Base-by-base conservation (phyloP, 2,113 vertebrate species). In the Clinocottus analis region DNA sequence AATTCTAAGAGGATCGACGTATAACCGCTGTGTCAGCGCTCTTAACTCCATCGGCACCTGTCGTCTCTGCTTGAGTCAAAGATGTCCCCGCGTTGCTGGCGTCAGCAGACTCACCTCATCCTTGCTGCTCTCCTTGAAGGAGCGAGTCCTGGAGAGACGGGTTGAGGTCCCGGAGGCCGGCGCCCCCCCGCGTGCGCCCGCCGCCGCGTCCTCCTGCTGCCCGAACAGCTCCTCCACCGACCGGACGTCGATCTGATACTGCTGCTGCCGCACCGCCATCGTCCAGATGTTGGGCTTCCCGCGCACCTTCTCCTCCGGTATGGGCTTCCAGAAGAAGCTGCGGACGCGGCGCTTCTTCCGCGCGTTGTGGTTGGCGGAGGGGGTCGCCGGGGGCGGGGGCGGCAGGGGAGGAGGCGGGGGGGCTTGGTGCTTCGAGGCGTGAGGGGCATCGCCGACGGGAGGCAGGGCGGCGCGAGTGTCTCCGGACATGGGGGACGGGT, bases 281-380 rank as follows among this genome's bases (percentile, higher is more conserved):
- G 98, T 99, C 98, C 98, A 99, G 89, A 99, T 99, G 85, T 99
- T 99, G 75, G 94, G 97, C 89, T 97, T 98, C 51, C 96, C 97
- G 0, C 96, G 95, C 8, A 99, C 98, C 85, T 99, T 98, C 85
- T 99, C 98, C 89, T 99, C 98, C 0, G 98, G 98, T 74, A 99
- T 99, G 9, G 97, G 96, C 91, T 98, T 99, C 98, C 98, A 99
- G 92, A 97, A 99, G 84, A 99, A 99, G 89, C 96, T 99, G 60
- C 97, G 95, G 78, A 99, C 96, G 0, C 96, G 92, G 13, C 96
- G 97, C 82, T 97, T 98, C 88, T 95, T 97, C 2, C 94, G 93
- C n/a, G 31, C 81, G 69, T 94, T 93, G 4, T 95, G 94, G 71
- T 86, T 94, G 59, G 71, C 19, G 0, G 94, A 94, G 0, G 88